Evolutionary conservation across 2,113 vertebrate species (phyloP), one percentile per base, ranked within the genome.

Genomic region (Kryptolebias marmoratus): DNA sequence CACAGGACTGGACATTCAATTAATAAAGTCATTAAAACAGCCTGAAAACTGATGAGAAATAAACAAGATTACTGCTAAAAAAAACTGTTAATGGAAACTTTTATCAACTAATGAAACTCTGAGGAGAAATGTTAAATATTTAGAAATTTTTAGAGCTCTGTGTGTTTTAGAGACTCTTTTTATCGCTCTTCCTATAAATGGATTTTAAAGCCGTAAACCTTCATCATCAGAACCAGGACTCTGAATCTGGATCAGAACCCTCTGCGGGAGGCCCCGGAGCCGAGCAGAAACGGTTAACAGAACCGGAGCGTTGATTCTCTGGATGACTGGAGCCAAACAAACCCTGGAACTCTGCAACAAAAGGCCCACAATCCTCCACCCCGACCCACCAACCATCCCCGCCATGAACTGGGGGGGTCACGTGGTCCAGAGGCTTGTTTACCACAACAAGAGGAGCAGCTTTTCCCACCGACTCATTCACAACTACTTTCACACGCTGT

Each of bases 401-500:
- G 48, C 64, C 71, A 78, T 85, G 86, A 83, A 76, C 77, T 80
- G 67, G 68, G 28, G 11, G 36, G 4, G 63, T 79, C 82, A 89
- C 73, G 62, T 79, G 78, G 79, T 79, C 64, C 42, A 60, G 73
- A 48, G 66, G 86, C 74, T 80, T 87, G 84, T 90, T 91, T 88
- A 82, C 76, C 80, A 87, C 83, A 85, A 83, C 76, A 84, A 87
- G 75, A 76, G 69, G 50, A 55, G 36, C 52, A 57, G 63, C 72
- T 75, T 84, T 90, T 85, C 85, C 83, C 87, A 87, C 73, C 76
- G 11, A 93, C 95, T 95, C 95, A 95, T 96, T 96, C 96, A 95
- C 94, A 93, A 93, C 93, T 92, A 93, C 94, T 97, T 95, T 97
- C 95, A 95, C 94, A 95, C 92, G 92, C 93, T 90, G 84, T 80